Evolutionary conservation across 30 jellyfish, hydroid and myxozoan genomes (phyloP), one percentile per base, ranked within the genome.

Genomic region (Turritopsis dohrnii): DNA sequence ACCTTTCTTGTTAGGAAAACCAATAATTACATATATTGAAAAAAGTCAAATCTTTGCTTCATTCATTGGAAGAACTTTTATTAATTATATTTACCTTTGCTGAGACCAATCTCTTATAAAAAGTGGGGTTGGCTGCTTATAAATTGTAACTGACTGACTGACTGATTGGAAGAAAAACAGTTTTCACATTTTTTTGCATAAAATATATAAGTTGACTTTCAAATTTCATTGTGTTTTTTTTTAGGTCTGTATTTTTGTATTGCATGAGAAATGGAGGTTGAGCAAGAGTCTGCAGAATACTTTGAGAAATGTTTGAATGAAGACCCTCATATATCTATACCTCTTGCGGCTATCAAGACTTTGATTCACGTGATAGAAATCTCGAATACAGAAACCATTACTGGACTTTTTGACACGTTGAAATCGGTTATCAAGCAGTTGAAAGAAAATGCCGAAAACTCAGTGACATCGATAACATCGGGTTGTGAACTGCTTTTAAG

Each of bases 401-500:
- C 95, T 28, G 98, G 98, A 0, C 69, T 93, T 54, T 84, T 53
- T 66, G 93, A 71, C 53, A 28, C 71, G 21, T 76, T 93, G 29
- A 83, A 88, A 29, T 84, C 80, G 1, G 96, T 93, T 24, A 85
- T 76, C 54, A 30, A 88, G 21, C 82, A 81, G 25, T 73, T 93
- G 28, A 87, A 89, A 74, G 88, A 79, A 0, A 80, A 71, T 29
- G 53, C 84, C 8, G 94, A 84, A 77, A 29, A 83, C 29, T 73
- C 96, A 0, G 89, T 77, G 21, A 88, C 97, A 5, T 88, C 98
- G n/a, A 87, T 93, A 53, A 84, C 98, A 1, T 93, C 98, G 69
- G 98, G 97, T 18, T 88, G 98, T 89, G 98, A 93, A 76, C 88
- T 93, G 76, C 87, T 93, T 75, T 84, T 84, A 16, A 79, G 96